Conservation (phyloP, 2,888 invertebrate species). For the Autographa gamma region DNA sequence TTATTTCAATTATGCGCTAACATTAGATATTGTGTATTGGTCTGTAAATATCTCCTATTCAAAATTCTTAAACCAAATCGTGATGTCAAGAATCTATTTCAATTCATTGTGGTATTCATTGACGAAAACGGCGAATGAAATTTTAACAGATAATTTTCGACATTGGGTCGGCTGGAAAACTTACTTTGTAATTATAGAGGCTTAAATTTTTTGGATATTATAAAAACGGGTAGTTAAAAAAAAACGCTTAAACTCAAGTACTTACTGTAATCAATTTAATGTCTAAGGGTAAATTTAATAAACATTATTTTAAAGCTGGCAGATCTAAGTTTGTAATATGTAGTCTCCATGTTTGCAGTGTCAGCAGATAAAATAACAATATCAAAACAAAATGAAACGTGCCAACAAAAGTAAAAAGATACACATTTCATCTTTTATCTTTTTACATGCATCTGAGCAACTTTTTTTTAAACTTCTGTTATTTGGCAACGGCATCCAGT, state of each 20-base stretch:
- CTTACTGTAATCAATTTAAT: no score
- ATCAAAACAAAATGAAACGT: background rate
- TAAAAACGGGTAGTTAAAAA: no score
- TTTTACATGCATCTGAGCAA: background rate
- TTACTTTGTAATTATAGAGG: background rate
- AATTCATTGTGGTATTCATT: background rate
- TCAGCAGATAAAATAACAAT: background rate
- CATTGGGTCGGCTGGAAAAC: background rate
- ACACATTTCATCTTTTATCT: background rate
- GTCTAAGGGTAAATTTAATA: no score
- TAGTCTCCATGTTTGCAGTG: no score
- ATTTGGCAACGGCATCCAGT: slow-evolving; percentile 1
- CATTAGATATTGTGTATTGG: background rate
- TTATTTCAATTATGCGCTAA: slow-evolving; percentile 5
- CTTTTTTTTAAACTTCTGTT: slow-evolving; percentile 1
- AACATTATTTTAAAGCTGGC: no score
- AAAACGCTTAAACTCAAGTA: no score
- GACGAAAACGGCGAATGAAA: background rate
- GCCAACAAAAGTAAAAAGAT: slow-evolving; percentile 3
- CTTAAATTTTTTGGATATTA: no score
- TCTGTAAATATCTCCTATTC: background rate
- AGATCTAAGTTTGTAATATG: no score
- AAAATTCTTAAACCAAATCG: background rate
- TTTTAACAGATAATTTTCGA: background rate
- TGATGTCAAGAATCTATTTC: background rate